These are phyloP conservation scores for Heliconius eleuchia DNA, from an alignment of 1,140 invertebrate genomes.

Conservation along the genomic window DNA sequence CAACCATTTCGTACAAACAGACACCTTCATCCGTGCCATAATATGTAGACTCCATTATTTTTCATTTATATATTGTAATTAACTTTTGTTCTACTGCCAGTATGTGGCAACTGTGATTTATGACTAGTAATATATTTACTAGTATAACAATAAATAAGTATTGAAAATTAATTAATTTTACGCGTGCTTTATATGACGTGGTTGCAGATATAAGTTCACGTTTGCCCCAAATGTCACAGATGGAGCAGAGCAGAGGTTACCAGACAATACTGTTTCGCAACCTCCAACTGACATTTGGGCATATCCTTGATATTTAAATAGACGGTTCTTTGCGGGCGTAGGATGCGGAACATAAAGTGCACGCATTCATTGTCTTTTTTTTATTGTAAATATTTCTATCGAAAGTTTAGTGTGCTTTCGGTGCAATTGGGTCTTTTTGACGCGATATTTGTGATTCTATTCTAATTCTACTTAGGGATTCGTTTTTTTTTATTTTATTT, in stretches of 20 bases:
- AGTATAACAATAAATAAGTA: background rate
- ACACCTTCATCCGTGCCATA: background rate
- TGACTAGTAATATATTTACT: background rate
- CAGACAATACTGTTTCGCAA: slow-evolving; percentile 60
- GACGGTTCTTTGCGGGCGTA: slow-evolving; percentile 60
- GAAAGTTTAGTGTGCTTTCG: background rate
- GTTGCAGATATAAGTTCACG: slow-evolving; percentile 32
- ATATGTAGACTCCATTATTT: background rate
- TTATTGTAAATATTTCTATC: slow-evolving; percentile 23
- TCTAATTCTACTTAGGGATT: no score
- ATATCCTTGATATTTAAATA: slow-evolving; percentile 78
- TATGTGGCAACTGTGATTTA: background rate
- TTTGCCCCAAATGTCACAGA: slow-evolving; percentile 39
- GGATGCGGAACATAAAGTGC: slow-evolving; percentile 58
- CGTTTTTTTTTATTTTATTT: no score
- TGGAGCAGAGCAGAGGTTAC: slow-evolving; percentile 54
- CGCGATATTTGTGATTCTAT: background rate
- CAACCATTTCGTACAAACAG: background rate
- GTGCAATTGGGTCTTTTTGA: background rate
- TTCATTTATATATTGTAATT: background rate
- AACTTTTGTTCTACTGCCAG: background rate
- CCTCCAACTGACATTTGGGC: slow-evolving; percentile 65
- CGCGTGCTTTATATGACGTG: slow-evolving; percentile 20
- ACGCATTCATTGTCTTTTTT: slow-evolving; percentile 39
- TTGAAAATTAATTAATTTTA: slow-evolving; percentile 23